Evolutionary conservation across 2,113 vertebrate genomes (phyloP).

Genomic region (Hemibagrus wyckioides): DNA sequence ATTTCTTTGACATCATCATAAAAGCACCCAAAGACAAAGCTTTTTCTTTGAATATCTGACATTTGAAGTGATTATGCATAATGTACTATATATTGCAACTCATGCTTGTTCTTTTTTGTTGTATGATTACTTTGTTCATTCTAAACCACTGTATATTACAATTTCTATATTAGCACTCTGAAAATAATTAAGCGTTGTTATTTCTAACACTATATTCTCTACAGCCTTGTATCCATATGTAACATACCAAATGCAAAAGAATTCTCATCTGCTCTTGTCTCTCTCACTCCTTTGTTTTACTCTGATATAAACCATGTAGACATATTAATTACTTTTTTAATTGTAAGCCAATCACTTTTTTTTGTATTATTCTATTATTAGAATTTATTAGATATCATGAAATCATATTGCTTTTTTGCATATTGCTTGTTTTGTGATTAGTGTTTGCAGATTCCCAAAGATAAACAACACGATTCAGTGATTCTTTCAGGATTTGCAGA

Average conservation of each 20-base stretch:
- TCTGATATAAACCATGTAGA: neutral
- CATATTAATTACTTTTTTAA: too few relatives aligned
- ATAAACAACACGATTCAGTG: too few relatives aligned
- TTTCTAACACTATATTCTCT: neutral
- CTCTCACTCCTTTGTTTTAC: neutral
- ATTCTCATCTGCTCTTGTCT: neutral
- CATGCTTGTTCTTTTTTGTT: neutral
- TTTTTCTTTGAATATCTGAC: neutral
- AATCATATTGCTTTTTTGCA: too few relatives aligned
- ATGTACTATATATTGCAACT: neutral
- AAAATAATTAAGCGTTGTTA: conserved; percentile 10
- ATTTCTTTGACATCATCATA: neutral
- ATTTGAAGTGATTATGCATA: neutral
- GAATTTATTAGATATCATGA: too few relatives aligned
- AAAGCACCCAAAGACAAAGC: neutral
- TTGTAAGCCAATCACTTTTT: too few relatives aligned
- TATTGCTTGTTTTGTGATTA: too few relatives aligned
- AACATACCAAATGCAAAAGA: neutral
- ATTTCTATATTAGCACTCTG: neutral
- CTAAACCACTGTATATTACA: neutral
- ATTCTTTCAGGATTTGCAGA: too few relatives aligned
- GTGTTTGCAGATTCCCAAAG: too few relatives aligned
- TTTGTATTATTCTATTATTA: too few relatives aligned
- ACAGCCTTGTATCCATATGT: neutral
- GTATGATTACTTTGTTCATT: neutral